Evolutionary conservation across 2,888 invertebrate species (phyloP).

Genomic region (Cephus spinipes): DNA sequence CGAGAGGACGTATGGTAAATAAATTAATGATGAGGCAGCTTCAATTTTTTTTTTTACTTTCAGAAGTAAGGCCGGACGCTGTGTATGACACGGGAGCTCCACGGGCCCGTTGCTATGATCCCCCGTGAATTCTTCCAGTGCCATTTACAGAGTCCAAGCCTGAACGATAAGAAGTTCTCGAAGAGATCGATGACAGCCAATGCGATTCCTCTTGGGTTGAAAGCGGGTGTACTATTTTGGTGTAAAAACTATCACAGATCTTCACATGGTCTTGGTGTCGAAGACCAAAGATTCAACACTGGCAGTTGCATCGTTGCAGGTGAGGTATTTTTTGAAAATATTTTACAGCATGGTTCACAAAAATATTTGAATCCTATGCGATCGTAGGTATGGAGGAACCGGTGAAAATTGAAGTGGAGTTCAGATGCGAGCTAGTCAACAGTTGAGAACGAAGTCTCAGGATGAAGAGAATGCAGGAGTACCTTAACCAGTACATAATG

Average conservation of each 20-base stretch:
- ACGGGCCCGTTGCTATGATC: constrained; percentile 67
- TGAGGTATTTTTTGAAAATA: background rate
- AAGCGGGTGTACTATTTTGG: background rate
- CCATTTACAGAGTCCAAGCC: constrained; percentile 77
- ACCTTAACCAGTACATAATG: background rate
- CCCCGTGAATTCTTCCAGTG: constrained; percentile 91
- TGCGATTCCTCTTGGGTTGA: background rate
- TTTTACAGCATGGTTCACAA: background rate
- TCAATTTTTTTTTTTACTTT: background rate
- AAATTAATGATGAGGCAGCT: background rate
- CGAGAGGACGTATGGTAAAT: background rate
- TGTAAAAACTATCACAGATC: background rate
- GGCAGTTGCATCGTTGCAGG: background rate
- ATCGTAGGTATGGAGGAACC: no score
- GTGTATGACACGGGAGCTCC: constrained; percentile 67
- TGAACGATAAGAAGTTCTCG: background rate
- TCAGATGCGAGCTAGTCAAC: background rate
- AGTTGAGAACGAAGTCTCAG: background rate
- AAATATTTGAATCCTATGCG: no score
- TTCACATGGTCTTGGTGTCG: background rate
- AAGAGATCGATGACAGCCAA: background rate
- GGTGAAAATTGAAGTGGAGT: background rate
- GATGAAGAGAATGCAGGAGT: background rate
- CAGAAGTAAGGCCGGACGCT: constrained; percentile 55
- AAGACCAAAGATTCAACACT: background rate